Conservation (phyloP, 2,797 vertebrate species). For the Acanthopagrus latus region DNA sequence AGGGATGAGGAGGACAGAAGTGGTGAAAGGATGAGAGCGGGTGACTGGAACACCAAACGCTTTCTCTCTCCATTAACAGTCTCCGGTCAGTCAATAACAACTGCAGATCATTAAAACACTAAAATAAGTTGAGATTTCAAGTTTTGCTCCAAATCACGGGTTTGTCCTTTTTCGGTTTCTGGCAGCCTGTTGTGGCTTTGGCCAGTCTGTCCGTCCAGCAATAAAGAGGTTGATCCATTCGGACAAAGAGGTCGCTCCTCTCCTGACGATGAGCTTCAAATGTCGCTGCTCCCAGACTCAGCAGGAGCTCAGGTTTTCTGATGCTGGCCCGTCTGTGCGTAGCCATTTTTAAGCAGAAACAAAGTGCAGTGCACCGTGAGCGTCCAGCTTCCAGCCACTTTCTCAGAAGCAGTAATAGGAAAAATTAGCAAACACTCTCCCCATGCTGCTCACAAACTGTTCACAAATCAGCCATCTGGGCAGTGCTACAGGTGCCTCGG, state of each 20-base stretch:
- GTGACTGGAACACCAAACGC: constrained; percentile 13
- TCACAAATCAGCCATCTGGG: neutral
- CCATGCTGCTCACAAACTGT: neutral
- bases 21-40: constrained; percentile 37
- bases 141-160: no score
- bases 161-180: no score
- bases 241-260: no score
- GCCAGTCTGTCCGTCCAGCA: no score
- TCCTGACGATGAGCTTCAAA: no score
- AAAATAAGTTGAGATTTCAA: neutral
- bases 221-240: no score
- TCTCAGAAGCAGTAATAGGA: neutral
- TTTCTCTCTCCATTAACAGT: constrained; percentile 46
- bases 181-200: no score
- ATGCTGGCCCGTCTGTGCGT: neutral
- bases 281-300: no score
- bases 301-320: neutral
- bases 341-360: neutral
- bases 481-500: neutral
- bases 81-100: constrained; percentile 18
- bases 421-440: neutral
- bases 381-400: neutral
- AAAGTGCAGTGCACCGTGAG: neutral
- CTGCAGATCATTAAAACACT: neutral
- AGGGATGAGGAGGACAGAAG: constrained; percentile 37